Evolutionary conservation across 2,888 invertebrate species (phyloP).

Genomic region (Luperina nickerlii): DNA sequence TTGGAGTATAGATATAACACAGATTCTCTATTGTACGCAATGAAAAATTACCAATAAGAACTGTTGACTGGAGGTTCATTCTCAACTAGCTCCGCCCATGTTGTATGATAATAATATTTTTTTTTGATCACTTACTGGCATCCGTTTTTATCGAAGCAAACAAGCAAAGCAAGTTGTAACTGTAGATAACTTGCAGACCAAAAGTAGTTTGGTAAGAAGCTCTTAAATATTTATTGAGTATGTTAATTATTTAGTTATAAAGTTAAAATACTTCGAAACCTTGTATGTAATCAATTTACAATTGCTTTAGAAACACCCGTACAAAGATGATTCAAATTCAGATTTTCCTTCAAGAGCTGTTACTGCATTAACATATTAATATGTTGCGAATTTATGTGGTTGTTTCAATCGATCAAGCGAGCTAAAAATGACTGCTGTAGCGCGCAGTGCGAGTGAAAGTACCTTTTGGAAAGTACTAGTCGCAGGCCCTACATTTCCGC

Average conservation of each 20-base stretch:
- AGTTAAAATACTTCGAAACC: background rate
- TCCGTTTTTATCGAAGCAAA: conserved; percentile 1
- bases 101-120: background rate
- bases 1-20: background rate
- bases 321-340: background rate
- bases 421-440: conserved; percentile 6
- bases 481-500: background rate
- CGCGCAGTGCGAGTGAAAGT: conserved; percentile 19
- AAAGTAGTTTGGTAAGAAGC: background rate
- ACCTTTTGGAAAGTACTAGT: background rate
- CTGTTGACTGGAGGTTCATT: background rate
- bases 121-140: background rate
- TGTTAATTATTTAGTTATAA: background rate
- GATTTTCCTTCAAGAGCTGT: background rate
- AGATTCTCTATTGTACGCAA: background rate
- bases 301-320: background rate
- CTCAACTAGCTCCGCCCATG: background rate
- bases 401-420: background rate
- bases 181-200: background rate
- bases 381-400: conserved; percentile 1
- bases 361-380: conserved; percentile 40
- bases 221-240: background rate
- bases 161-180: too few relatives aligned
- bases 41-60: background rate
- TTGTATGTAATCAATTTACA: background rate